These are phyloP conservation scores for Ethmia dodecea DNA, from an alignment of 2,888 invertebrate genomes.

Conservation along the genomic window DNA sequence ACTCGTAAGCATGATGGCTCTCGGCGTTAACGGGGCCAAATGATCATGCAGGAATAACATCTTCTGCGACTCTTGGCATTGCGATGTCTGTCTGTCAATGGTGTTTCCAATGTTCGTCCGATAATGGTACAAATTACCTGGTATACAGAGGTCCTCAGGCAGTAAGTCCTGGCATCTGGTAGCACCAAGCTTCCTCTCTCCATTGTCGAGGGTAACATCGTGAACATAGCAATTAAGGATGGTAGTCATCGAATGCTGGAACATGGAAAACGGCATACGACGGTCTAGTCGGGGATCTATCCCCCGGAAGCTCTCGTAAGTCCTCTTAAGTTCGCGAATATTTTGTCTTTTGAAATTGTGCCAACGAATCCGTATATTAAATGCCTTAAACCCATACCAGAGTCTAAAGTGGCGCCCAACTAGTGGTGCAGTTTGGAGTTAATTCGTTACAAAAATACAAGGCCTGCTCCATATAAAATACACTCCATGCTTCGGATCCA, in stretches of 20 bases:
- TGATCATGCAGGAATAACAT: not conserved
- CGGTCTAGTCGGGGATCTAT: conserved; percentile 21
- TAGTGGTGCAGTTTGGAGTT: no score
- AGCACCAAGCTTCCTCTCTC: conserved; percentile 14
- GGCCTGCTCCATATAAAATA: conserved; percentile 5
- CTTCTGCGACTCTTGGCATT: no score
- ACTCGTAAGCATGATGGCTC: not conserved
- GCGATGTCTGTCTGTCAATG: no score
- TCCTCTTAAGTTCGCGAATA: conserved; percentile 21
- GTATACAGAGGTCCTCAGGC: conserved; percentile 19
- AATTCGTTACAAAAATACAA: conserved; percentile 2
- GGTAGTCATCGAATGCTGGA: conserved; percentile 22
- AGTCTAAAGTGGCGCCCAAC: no score
- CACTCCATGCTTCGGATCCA: conserved; percentile 12
- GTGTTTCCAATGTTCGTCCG: not conserved
- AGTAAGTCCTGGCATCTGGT: conserved; percentile 18
- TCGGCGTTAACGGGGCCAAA: not conserved
- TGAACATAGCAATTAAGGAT: conserved; percentile 19
- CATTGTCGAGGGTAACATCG: conserved; percentile 18
- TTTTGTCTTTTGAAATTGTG: no score
- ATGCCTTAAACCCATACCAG: no score
- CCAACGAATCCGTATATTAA: no score
- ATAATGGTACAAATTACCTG: conserved; percentile 19
- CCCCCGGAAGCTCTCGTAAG: conserved; percentile 22
- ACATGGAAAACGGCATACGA: conserved; percentile 22